Conservation (phyloP, 2,113 vertebrate genomes). For the Phoenicopterus ruber region DNA sequence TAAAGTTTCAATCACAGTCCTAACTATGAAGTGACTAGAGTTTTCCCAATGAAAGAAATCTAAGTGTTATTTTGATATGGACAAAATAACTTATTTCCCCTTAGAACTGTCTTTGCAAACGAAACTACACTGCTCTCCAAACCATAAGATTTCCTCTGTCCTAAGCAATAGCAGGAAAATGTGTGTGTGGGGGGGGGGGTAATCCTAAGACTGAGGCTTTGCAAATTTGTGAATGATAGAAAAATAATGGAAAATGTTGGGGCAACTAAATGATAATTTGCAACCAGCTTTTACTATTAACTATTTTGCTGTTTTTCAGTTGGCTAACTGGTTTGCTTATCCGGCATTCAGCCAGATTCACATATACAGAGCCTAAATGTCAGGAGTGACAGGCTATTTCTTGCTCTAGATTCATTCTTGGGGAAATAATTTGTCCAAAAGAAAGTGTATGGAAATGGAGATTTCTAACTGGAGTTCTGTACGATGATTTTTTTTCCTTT, state of each 20-base stretch:
- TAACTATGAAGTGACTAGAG: neutral
- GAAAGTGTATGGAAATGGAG: neutral
- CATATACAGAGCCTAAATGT: neutral
- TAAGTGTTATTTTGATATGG: neutral
- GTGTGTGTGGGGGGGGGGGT: accelerated
- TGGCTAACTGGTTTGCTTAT: neutral
- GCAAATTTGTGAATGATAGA: no score
- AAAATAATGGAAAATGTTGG: neutral
- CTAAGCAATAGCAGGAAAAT: neutral
- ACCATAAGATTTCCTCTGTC: neutral
- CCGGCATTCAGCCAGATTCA: neutral
- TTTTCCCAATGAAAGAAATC: neutral
- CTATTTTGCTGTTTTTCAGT: neutral
- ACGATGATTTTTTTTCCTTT: neutral
- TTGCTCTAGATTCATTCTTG: neutral
- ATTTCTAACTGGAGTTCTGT: neutral
- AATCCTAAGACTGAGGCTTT: no score
- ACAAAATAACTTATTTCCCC: neutral
- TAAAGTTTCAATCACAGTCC: neutral
- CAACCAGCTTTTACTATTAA: neutral
- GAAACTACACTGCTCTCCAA: neutral
- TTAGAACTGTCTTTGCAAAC: neutral
- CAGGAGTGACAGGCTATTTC: neutral
- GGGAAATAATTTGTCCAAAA: neutral
- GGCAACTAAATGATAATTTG: neutral